A percentile compares a stretch with the other conserved stretches of the same genome.
phyloP scores from a whole-genome alignment of 1,140 invertebrate species.

The Drosophila nikananu region DNA sequence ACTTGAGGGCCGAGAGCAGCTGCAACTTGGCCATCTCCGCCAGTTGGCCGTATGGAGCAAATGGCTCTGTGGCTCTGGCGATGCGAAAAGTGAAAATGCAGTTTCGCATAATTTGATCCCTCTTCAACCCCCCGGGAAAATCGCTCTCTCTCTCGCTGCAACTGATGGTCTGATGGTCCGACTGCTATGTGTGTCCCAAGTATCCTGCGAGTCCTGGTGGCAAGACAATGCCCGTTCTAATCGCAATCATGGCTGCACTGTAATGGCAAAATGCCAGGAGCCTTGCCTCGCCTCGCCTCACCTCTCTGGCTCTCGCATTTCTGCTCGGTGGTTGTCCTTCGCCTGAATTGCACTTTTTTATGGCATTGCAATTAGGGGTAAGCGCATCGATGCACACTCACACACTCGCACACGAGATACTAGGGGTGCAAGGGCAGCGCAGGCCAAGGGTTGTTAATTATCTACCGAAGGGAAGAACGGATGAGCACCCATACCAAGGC shows the following conservation, averaged over 20 bases:
- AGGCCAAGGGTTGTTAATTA: conserved; percentile 68
- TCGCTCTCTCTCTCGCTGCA: conserved; percentile 28
- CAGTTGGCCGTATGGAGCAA: conserved; percentile 60
- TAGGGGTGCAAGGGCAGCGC: conserved; percentile 44
- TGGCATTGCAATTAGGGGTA: conserved; percentile 83
- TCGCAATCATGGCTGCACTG: conserved; percentile 73
- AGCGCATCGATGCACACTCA: conserved; percentile 49
- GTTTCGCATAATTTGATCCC: conserved; percentile 76
- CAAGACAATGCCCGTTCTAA: conserved; percentile 67
- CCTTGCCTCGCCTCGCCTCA: conserved; percentile 10
- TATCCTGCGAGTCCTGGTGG: conserved; percentile 15
- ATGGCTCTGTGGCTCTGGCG: conserved; percentile 46
- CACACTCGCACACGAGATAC: conserved; percentile 8
- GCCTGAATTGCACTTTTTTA: conserved; percentile 83
- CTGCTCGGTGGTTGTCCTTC: conserved; percentile 74
- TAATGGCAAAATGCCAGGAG: conserved; percentile 64
- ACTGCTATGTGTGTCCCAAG: conserved; percentile 2
- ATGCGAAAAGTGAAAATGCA: conserved; percentile 70
- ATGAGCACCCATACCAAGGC: conserved; percentile 11
- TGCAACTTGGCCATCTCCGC: conserved; percentile 58
- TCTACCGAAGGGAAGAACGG: conserved; percentile 63
- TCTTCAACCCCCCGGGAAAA: conserved; percentile 17
- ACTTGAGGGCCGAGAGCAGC: conserved; percentile 34
- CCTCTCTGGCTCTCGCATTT: conserved; percentile 27
- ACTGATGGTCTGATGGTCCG: conserved; percentile 45